These are phyloP conservation scores for Masticophis lateralis DNA, from an alignment of 2,797 vertebrate genomes.

Conservation along the genomic window DNA sequence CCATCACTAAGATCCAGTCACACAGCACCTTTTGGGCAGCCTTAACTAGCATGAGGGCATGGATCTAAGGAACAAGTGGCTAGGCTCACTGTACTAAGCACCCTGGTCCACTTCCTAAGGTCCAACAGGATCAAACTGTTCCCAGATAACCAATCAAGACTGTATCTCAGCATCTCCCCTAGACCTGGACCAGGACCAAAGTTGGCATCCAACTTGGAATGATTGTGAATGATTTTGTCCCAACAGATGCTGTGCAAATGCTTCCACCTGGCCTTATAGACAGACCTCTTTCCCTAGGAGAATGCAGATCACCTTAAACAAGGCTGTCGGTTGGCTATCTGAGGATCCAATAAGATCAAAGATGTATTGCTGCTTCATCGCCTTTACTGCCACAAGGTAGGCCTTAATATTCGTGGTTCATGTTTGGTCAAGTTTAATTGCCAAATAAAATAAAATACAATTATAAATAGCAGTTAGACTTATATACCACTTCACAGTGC, in stretches of 20 bases:
- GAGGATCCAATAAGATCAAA: not conserved
- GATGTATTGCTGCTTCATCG: not conserved
- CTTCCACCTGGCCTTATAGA: not conserved
- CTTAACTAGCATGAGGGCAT: not conserved
- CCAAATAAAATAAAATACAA: not conserved
- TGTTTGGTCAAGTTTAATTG: not conserved
- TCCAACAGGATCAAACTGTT: not conserved
- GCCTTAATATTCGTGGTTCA: not conserved
- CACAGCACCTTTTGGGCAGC: not conserved
- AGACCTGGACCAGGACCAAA: not conserved
- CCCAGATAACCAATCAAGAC: not conserved
- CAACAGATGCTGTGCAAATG: not conserved
- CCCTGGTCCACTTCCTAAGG: not conserved
- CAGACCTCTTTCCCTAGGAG: not conserved
- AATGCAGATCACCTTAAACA: not conserved
- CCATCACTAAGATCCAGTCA: not conserved
- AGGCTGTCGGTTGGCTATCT: not conserved
- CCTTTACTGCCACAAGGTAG: not conserved
- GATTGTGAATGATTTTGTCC: not conserved
- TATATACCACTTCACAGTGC: not conserved
- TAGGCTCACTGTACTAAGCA: not conserved
- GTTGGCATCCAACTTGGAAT: not conserved
- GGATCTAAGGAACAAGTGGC: not conserved
- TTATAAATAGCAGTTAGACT: not conserved
- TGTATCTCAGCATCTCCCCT: not conserved